A percentile compares a stretch with the other conserved stretches of the same genome.
These are phyloP conservation scores for Vanacampus margaritifer DNA, from an alignment of 2,113 vertebrate species.

Conservation along the genomic window DNA sequence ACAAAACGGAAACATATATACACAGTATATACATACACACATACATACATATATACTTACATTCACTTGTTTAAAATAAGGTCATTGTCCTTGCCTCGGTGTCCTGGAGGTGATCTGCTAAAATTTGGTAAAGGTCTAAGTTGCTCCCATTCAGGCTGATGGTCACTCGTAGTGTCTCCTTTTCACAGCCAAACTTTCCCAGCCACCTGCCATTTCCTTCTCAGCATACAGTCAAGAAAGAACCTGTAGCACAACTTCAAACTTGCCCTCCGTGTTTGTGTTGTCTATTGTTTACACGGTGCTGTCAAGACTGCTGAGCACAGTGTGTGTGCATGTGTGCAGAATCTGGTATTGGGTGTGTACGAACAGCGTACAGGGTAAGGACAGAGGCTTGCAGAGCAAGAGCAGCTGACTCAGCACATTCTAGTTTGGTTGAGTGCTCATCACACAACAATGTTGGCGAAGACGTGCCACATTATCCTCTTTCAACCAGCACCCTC, in stretches of 20 bases:
- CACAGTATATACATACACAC: no score
- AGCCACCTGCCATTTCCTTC: conserved; percentile 35
- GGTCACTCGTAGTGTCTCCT: conserved; percentile 7
- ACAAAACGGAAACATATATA: no score
- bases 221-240: conserved; percentile 15
- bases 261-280: conserved; percentile 19
- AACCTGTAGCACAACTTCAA: conserved; percentile 12
- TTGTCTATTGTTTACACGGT: conserved; percentile 37
- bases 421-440: conserved; percentile 67
- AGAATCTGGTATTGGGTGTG: conserved; percentile 44
- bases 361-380: conserved; percentile 62
- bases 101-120: conserved; percentile 29
- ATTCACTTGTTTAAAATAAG: neutral
- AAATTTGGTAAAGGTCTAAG: conserved; percentile 14
- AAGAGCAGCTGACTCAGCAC: conserved; percentile 66
- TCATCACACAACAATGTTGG: conserved; percentile 35
- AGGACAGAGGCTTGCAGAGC: conserved; percentile 45
- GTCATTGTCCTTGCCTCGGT: conserved; percentile 32
- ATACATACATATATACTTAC: neutral
- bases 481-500: neutral
- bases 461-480: conserved; percentile 17
- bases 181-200: conserved; percentile 3
- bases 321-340: conserved; percentile 13
- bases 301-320: conserved; percentile 22
- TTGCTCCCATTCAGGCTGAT: conserved; percentile 11